Evolutionary conservation across 2,797 vertebrate genomes (phyloP), one percentile per base, ranked within the genome.

Genomic region (Halcyon leucocephala): DNA sequence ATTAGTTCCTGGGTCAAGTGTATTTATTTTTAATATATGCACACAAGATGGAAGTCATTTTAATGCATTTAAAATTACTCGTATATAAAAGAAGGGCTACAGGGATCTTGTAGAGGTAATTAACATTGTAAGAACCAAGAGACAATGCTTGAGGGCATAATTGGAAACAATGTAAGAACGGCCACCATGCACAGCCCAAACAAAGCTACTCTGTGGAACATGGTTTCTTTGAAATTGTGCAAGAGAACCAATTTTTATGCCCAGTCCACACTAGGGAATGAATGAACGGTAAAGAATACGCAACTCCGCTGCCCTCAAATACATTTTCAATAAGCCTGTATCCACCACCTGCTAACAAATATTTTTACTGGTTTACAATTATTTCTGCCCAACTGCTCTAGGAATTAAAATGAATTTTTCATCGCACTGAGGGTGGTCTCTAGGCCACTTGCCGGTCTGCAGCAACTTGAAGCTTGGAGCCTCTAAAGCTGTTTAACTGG

Each of bases 1-100:
- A 58, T 92, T 86, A 90, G 88, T 92, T 95, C 48, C 73, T 72
- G 20, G 65, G 80, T 91, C 77, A 91, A 93, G 42, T 86, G 57
- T 62, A 67, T 89, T 89, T 93, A 81, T 87, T 91, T 93, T 92
- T 89, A 92, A 94, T 92, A 74, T 54, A 85, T 19, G 24, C 65
- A 83, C 14, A 72, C 12, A 86, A 58, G 61, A 89, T 31, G 29
- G 57, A 89, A 92, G 64, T 62, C 0, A 91, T 79, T 89, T 91
- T 61, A 64, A 88, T 90, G 39, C 37, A 81, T 72, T 83, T 76
- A 26, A 80, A 94, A 96, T 93, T 78, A 88, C 13, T 81, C 14
- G 11, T 57, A 35, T 48, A 81, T 58, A 66, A 65, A 76, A 83
- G 64, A 88, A 89, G 39, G 29, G 46, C 86, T 51, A 76, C 31